Evolutionary conservation across 2,113 vertebrate genomes (phyloP), one percentile per base, ranked within the genome.

Genomic region (Perca schrenkii): DNA sequence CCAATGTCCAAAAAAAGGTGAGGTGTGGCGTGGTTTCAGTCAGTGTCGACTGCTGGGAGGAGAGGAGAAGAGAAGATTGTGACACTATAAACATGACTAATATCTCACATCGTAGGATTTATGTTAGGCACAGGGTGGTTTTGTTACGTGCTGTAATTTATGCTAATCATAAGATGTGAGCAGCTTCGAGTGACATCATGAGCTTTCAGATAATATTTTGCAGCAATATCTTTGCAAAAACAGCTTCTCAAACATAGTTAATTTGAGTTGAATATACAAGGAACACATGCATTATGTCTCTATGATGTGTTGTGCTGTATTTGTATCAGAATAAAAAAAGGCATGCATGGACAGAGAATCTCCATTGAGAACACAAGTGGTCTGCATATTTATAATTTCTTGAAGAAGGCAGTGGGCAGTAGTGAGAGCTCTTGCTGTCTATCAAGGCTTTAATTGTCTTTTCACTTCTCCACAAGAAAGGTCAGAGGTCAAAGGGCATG

Each of bases 1-100:
- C 13, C 40, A 57, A 19, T 2, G 31, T 47, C 54, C n/a, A 58
- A 46, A 74, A 74, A 43, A 15, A 63, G 56, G 49, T 57, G 77
- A 74, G 21, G 61, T 1, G 70, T 56, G 67, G 25, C 6, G 1
- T 66, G 15, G 5, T 74, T 70, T 64, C 28, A 52, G 57, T 83
- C 63, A 36, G 50, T 46, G 65, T 72, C 64, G 49, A 49, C 46
- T 62, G 34, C 16, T 46, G 67, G 68, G 57, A 25, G 50, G 70
- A 70, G 71, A 77, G 56, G 21, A 50, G 61, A 80, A 67, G n/a
- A 75, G 54, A 46, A 69, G 50, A 64, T 52, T 61, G 40, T 80
- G 82, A 78, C 81, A 57, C 69, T 84, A 49, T 75, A 80, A 86
- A 88, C 79, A 82, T 84, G 88, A 88, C 80, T 84, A 83, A 86